Evolutionary conservation across 2,113 vertebrate genomes (phyloP).

Genomic region (Pedionomus torquatus): DNA sequence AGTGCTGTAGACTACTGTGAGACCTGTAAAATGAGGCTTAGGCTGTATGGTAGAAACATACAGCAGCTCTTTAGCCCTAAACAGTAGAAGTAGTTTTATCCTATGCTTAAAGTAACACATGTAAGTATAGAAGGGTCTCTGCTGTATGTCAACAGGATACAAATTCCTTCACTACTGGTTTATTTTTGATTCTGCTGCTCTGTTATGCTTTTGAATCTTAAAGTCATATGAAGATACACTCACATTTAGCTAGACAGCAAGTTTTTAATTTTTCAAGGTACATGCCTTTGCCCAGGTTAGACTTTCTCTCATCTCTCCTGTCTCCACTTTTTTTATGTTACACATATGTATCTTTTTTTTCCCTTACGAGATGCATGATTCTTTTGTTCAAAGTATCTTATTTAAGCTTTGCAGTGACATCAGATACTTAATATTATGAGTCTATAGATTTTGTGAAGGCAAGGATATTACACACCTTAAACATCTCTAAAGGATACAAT

Average conservation of each 20-base stretch:
- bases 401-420: background rate
- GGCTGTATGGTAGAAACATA: background rate
- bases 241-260: background rate
- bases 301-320: background rate
- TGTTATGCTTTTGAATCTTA: background rate
- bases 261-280: background rate
- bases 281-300: background rate
- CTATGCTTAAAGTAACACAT: background rate
- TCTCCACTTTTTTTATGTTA: background rate
- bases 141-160: background rate
- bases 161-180: background rate
- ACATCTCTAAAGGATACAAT: background rate
- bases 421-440: background rate
- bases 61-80: background rate
- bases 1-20: background rate
- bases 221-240: background rate
- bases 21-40: slow-evolving; percentile 10
- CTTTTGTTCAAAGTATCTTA: slow-evolving; percentile 1
- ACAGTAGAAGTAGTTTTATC: background rate
- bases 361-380: background rate
- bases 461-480: background rate
- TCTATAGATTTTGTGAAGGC: background rate
- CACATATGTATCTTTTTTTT: background rate
- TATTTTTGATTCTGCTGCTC: background rate
- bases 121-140: background rate